Conservation (phyloP, 2,113 vertebrate genomes). For the Telmatochromis brichardi region DNA sequence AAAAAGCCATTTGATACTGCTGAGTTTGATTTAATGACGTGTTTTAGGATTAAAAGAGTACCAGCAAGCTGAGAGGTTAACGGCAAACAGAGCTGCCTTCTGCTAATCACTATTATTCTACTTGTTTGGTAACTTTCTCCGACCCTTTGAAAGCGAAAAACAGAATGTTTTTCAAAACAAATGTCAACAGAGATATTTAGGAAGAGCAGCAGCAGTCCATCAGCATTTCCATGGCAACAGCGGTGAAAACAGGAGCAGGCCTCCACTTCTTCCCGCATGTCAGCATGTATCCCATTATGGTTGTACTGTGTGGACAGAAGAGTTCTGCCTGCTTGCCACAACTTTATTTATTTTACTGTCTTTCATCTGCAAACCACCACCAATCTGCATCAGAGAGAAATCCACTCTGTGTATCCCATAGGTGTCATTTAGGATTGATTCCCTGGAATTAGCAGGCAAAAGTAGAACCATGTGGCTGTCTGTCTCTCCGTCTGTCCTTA, state of each 20-base stretch:
- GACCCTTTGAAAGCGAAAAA: not conserved
- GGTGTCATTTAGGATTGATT: slow-evolving; percentile 72
- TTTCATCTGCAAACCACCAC: slow-evolving; percentile 70
- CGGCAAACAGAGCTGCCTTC: slow-evolving; percentile 31
- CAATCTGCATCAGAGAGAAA: slow-evolving; percentile 67
- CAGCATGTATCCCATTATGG: slow-evolving; percentile 65
- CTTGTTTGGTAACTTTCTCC: not conserved
- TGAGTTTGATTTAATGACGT: slow-evolving; percentile 45
- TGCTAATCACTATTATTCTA: slow-evolving; percentile 13
- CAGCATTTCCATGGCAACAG: slow-evolving; percentile 28
- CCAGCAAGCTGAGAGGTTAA: slow-evolving; percentile 18
- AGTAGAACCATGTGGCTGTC: slow-evolving; percentile 63
- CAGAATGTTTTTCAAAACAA: slow-evolving; percentile 3
- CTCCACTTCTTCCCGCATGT: slow-evolving; percentile 30
- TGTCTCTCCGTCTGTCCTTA: slow-evolving; percentile 42
- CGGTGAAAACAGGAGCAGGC: slow-evolving; percentile 43
- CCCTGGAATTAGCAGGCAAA: slow-evolving; percentile 64
- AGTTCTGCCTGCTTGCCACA: slow-evolving; percentile 53
- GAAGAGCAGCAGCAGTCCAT: slow-evolving; percentile 15
- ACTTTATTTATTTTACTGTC: slow-evolving; percentile 72
- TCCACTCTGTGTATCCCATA: slow-evolving; percentile 62
- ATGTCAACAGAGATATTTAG: not conserved
- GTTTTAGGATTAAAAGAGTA: slow-evolving; percentile 45
- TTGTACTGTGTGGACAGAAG: slow-evolving; percentile 56
- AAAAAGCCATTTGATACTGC: slow-evolving; percentile 58